Evolutionary conservation across 1,140 invertebrate genomes (phyloP), one percentile per base, ranked within the genome.

Genomic region (Megalopta genalis): DNA sequence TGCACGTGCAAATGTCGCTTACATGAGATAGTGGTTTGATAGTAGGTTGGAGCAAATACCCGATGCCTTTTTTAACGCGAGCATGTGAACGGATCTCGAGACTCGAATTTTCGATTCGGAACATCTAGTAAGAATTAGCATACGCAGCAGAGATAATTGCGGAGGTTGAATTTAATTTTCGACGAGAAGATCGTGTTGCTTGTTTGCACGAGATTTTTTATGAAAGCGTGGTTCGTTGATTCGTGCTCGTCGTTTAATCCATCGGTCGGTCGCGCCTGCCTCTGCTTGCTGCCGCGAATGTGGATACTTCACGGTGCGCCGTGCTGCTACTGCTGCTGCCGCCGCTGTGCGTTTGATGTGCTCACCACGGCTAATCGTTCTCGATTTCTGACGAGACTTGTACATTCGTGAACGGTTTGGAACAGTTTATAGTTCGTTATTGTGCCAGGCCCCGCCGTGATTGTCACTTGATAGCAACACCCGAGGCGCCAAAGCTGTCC

Each of bases 401-500:
- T 68, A 68, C 77, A 66, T 78, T 74, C 65, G 85, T 78, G 82
- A 89, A 85, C 80, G 63, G 67, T 77, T 77, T 74, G 39, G 64
- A 79, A 79, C 63, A 32, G 32, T 32, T 32, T 32, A 32, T 79
- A 70, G 77, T 79, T 52, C 77, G 77, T 79, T 79, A 74, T 79
- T 74, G 77, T 74, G 62, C 67, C 71, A 83, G 78, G 49, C 73
- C 49, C 62, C 77, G 80, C 64, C 64, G 69, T 78, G 77, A 83
- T 77, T 83, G 70, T 79, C 71, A 82, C 68, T 77, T 81, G 68
- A 69, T 74, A 75, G 60, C 75, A 64, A 73, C 74, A 79, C 60
- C 74, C 67, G 78, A 84, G 81, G 83, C 87, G 86, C 82, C 84
- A 88, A 87, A 86, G 63, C 86, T 87, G 88, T 90, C 87, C 87